These are phyloP conservation scores for Rugalucina vietnamica DNA, from an alignment of 2,888 invertebrate genomes.

Conservation along the genomic window DNA sequence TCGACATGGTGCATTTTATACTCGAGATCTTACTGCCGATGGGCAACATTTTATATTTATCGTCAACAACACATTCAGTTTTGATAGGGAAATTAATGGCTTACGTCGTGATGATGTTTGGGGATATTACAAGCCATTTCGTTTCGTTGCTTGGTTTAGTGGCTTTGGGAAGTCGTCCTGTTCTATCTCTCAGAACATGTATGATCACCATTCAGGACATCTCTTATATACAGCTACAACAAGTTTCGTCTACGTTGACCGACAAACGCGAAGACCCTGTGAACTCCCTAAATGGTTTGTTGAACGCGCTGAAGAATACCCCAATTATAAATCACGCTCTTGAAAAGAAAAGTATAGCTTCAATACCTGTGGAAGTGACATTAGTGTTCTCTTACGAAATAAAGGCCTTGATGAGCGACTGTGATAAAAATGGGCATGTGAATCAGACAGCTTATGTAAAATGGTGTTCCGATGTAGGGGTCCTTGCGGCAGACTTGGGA, in stretches of 20 bases:
- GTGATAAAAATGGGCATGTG: slow-evolving; percentile 46
- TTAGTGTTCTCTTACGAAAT: slow-evolving; percentile 20
- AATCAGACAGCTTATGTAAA: slow-evolving; percentile 38
- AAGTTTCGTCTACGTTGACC: slow-evolving; percentile 25
- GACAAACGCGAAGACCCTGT: slow-evolving; percentile 23
- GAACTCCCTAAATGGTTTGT: slow-evolving; percentile 18
- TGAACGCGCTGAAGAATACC: neutral
- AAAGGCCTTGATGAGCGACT: slow-evolving; percentile 44
- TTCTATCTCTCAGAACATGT: neutral
- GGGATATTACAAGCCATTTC: neutral
- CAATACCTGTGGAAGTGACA: slow-evolving; percentile 22
- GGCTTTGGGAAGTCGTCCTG: slow-evolving; percentile 25
- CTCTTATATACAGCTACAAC: slow-evolving; percentile 2
- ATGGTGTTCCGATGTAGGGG: slow-evolving; percentile 48
- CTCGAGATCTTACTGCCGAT: neutral
- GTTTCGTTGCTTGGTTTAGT: neutral
- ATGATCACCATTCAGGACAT: slow-evolving; percentile 8
- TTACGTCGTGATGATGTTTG: neutral
- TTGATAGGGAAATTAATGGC: neutral
- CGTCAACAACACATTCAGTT: neutral
- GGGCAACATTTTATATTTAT: neutral
- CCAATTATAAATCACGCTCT: neutral
- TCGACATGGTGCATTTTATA: neutral
- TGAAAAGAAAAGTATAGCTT: slow-evolving; percentile 1
- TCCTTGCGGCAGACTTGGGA: slow-evolving; percentile 28